These are phyloP conservation scores for Drosophila pseudotalamancana DNA, from an alignment of 2,888 invertebrate species.

Conservation along the genomic window DNA sequence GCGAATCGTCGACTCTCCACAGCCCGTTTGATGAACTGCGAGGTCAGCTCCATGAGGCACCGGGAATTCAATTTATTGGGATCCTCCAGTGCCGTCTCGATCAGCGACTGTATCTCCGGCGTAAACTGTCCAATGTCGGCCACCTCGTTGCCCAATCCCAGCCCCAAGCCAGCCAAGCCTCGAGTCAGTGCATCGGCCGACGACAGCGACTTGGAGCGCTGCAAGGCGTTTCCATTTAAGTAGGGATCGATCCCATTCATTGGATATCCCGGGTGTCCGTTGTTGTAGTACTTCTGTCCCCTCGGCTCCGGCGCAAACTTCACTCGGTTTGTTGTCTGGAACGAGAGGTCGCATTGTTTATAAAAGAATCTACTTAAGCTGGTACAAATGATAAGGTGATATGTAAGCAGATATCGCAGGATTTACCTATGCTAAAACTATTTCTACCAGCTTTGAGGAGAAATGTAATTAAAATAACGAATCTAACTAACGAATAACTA, in stretches of 20 bases:
- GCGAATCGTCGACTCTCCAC: conserved; percentile 91
- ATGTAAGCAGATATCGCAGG: no score
- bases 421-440: no score
- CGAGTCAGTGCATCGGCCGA: conserved; percentile 90
- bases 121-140: conserved; percentile 91
- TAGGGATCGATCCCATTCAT: conserved; percentile 74
- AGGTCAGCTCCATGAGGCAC: conserved; percentile 93
- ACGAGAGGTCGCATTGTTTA: no score
- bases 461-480: no score
- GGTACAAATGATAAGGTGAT: no score
- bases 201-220: conserved; percentile 92
- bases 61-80: conserved; percentile 91
- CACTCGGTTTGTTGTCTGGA: conserved; percentile 81
- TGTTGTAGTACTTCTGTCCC: conserved; percentile 69
- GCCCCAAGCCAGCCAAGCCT: conserved; percentile 88
- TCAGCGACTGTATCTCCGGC: conserved; percentile 89
- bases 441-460: no score
- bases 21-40: conserved; percentile 91
- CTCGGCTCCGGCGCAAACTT: conserved; percentile 83
- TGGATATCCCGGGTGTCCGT: conserved; percentile 58
- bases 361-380: no score
- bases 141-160: conserved; percentile 88
- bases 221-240: conserved; percentile 84
- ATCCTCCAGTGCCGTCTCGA: conserved; percentile 92
- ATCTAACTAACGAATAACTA: no score